These are phyloP conservation scores for Lasioglossum figueresi DNA, from an alignment of 2,888 invertebrate species.

Conservation along the genomic window DNA sequence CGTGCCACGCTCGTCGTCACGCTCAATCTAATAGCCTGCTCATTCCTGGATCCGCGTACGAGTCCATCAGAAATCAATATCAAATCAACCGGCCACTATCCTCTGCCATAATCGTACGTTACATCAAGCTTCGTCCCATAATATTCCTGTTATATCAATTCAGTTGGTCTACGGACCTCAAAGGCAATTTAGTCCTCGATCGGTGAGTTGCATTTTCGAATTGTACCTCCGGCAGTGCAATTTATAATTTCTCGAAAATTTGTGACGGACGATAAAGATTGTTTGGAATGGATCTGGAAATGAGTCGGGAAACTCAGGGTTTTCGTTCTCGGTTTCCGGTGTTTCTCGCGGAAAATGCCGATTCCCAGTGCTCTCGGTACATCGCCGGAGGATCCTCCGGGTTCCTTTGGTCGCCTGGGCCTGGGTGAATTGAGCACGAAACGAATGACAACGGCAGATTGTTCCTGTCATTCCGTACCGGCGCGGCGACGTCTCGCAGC, in stretches of 20 bases:
- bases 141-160: background rate
- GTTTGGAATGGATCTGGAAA: background rate
- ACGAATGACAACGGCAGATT: constrained; percentile 76
- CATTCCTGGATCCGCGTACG: background rate
- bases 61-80: background rate
- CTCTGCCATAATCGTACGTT: background rate
- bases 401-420: constrained; percentile 40
- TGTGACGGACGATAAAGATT: too few species aligned
- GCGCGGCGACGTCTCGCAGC: constrained; percentile 59
- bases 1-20: background rate
- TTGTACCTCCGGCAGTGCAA: too few species aligned
- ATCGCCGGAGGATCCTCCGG: constrained; percentile 24
- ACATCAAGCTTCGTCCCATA: background rate
- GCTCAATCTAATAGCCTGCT: background rate
- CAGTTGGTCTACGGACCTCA: background rate
- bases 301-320: background rate
- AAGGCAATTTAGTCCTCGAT: too few species aligned
- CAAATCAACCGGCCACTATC: background rate
- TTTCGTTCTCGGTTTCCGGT: background rate
- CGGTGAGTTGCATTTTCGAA: too few species aligned
- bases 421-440: constrained; percentile 68
- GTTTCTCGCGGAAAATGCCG: constrained; percentile 8
- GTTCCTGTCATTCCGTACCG: constrained; percentile 72
- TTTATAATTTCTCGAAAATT: too few species aligned
- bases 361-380: constrained; percentile 19